Conservation (phyloP, 37 sponge, comb jelly and placozoan species). For the Ephydatia muelleri region DNA sequence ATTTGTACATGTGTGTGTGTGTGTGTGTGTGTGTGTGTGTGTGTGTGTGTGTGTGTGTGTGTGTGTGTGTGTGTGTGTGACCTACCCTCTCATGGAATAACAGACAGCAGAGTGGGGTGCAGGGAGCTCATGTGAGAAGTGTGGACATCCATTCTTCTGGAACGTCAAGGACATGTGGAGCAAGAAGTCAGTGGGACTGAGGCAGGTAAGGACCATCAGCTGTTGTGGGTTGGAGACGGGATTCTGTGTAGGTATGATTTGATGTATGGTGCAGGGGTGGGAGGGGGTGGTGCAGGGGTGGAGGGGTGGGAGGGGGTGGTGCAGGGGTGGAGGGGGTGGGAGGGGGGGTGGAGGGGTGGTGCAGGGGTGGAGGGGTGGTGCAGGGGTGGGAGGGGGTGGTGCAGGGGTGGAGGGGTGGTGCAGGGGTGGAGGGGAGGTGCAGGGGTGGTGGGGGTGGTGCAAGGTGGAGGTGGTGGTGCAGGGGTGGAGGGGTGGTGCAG, state of each 20-base stretch:
- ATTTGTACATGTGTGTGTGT: constrained; percentile 9
- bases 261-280: neutral
- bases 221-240: neutral
- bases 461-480: neutral
- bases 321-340: neutral
- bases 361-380: too few species aligned
- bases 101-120: constrained; percentile 92
- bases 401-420: neutral
- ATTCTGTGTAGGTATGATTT: neutral
- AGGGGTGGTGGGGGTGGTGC: too few species aligned
- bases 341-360: neutral
- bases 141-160: constrained; percentile 96
- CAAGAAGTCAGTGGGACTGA: constrained; percentile 76
- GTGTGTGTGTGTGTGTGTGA: neutral
- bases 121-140: constrained; percentile 85
- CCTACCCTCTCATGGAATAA: neutral
- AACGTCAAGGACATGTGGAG: constrained; percentile 95
- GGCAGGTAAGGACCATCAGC: constrained; percentile 70
- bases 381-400: too few species aligned
- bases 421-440: neutral
- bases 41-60: neutral
- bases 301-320: neutral
- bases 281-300: neutral
- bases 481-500: neutral
- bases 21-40: constrained; percentile 2